These are phyloP conservation scores for Catamblyrhynchus diadema DNA, from an alignment of 2,797 vertebrate species.

Conservation along the genomic window DNA sequence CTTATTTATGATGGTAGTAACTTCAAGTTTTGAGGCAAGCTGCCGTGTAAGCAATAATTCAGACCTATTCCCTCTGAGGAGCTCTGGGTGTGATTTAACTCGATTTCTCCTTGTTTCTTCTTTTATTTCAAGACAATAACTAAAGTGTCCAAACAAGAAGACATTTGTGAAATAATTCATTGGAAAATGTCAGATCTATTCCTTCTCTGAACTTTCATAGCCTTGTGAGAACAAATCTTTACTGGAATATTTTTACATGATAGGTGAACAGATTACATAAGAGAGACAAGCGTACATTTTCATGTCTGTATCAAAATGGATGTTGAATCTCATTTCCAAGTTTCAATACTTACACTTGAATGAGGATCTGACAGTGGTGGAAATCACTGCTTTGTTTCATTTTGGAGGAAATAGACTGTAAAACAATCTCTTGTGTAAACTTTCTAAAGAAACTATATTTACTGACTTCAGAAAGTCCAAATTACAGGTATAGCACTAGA, in stretches of 20 bases:
- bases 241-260: not conserved
- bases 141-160: not conserved
- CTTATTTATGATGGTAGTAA: constrained; percentile 13
- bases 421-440: not conserved
- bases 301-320: not conserved
- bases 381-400: not conserved
- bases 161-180: not conserved
- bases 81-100: not conserved
- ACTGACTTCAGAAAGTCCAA: not conserved
- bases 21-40: constrained; percentile 2
- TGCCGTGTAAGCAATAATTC: not conserved
- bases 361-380: not conserved
- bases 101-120: not conserved
- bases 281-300: not conserved
- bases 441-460: not conserved
- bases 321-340: not conserved
- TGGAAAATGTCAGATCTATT: not conserved
- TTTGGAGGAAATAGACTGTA: not conserved
- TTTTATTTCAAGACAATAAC: not conserved
- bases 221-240: not conserved
- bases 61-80: not conserved
- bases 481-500: not conserved
- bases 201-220: not conserved
- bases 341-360: not conserved
- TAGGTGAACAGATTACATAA: not conserved